A percentile compares a stretch with the other conserved stretches of the same genome.
phyloP scores from a whole-genome alignment of 64 coral and sea anemone species.

The Montipora foliosa region DNA sequence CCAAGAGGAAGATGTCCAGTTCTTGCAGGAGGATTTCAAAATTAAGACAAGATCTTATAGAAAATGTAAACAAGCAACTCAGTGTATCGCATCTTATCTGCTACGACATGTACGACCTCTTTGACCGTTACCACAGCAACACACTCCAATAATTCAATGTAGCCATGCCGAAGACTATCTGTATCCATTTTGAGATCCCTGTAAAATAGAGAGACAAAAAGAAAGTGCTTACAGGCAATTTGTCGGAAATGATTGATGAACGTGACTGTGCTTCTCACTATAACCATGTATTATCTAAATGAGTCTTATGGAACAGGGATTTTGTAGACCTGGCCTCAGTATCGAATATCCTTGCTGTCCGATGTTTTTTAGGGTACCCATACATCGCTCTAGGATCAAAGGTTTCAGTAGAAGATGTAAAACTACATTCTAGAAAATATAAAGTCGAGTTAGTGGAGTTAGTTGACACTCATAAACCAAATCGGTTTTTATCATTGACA shows the following conservation, averaged over 20 bases:
- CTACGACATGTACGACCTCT: conserved; percentile 75
- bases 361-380: no score
- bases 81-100: conserved; percentile 73
- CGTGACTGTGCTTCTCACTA: conserved; percentile 48
- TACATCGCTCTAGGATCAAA: no score
- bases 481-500: no score
- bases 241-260: conserved; percentile 61
- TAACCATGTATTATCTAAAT: neutral
- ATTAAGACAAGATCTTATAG: conserved; percentile 19
- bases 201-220: conserved; percentile 71
- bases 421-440: no score
- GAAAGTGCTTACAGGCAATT: conserved; percentile 61
- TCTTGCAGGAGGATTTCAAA: no score
- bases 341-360: no score
- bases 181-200: conserved; percentile 68
- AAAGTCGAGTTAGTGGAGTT: no score
- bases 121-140: conserved; percentile 70
- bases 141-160: conserved; percentile 4
- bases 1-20: no score
- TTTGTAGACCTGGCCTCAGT: no score
- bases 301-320: no score
- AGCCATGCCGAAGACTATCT: conserved; percentile 39
- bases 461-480: no score
- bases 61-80: conserved; percentile 62
- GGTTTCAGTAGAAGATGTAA: no score